Conservation (phyloP, 2,797 vertebrate genomes). For the Cyclopterus lumpus region DNA sequence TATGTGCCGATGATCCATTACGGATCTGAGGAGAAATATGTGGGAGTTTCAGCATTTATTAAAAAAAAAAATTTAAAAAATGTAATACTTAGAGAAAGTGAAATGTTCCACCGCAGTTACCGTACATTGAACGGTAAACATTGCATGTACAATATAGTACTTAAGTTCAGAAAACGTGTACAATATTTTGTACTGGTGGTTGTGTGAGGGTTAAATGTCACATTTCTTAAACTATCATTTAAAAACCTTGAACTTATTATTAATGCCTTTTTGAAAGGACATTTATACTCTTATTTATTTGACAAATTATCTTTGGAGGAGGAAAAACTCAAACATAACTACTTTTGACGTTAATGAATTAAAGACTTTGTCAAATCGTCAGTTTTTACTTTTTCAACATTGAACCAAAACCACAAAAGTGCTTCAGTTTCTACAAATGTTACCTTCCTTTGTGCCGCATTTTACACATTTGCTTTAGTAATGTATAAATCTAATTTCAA, state of each 20-base stretch:
- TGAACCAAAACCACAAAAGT: too few relatives aligned
- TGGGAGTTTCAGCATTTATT: slow-evolving; percentile 1
- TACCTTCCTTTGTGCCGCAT: not conserved
- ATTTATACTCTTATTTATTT: not conserved
- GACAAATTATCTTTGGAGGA: not conserved
- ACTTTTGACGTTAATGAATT: not conserved
- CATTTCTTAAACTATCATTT: not conserved
- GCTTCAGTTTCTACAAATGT: not conserved
- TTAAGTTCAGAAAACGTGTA: not conserved
- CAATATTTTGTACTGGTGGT: not conserved
- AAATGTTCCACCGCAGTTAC: slow-evolving; percentile 2
- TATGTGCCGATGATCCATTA: slow-evolving; percentile 23
- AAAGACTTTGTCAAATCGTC: too few relatives aligned
- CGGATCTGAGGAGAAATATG: slow-evolving; percentile 14
- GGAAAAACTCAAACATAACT: not conserved
- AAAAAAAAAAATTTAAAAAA: too few relatives aligned
- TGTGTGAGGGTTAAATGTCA: not conserved
- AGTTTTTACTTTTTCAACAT: too few relatives aligned
- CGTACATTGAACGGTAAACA: not conserved
- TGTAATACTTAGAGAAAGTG: too few relatives aligned
- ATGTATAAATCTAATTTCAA: not conserved
- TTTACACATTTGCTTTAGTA: not conserved
- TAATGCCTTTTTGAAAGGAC: not conserved
- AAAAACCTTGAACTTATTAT: slow-evolving; percentile 21
- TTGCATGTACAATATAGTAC: not conserved